Conservation (phyloP, 1,140 invertebrate species). For the Nomia melanderi region DNA sequence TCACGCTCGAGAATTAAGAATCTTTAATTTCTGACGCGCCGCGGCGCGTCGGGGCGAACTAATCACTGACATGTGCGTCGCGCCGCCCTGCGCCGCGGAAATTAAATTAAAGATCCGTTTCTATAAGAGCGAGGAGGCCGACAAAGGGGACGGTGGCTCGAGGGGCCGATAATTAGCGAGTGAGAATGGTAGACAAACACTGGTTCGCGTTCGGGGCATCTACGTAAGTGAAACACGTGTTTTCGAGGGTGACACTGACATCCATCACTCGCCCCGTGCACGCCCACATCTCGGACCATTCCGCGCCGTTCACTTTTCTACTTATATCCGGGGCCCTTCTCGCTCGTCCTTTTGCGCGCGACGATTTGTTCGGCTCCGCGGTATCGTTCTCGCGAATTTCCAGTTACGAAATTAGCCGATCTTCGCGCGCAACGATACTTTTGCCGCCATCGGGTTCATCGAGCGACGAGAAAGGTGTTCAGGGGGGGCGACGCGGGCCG, state of each 20-base stretch:
- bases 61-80: conserved; percentile 56
- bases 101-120: conserved; percentile 62
- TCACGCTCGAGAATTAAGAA: conserved; percentile 14
- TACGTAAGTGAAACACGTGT: conserved; percentile 76
- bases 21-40: conserved; percentile 22
- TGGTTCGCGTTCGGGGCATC: conserved; percentile 70
- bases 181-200: conserved; percentile 76
- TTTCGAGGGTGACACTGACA: conserved; percentile 76
- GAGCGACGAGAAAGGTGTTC: no score
- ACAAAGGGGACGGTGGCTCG: conserved; percentile 56
- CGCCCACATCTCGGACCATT: conserved; percentile 66
- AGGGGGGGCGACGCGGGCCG: no score
- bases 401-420: conserved; percentile 35
- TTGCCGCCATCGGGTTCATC: no score
- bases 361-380: conserved; percentile 34
- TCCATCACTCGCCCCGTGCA: conserved; percentile 74
- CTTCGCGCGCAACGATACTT: not conserved
- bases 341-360: conserved; percentile 23
- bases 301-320: conserved; percentile 47
- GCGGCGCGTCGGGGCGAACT: conserved; percentile 5
- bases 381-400: conserved; percentile 49
- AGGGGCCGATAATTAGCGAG: conserved; percentile 76
- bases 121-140: conserved; percentile 58
- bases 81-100: conserved; percentile 22
- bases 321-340: conserved; percentile 30